Conservation (phyloP, 2,797 vertebrate genomes). For the Onychomys arenicola region DNA sequence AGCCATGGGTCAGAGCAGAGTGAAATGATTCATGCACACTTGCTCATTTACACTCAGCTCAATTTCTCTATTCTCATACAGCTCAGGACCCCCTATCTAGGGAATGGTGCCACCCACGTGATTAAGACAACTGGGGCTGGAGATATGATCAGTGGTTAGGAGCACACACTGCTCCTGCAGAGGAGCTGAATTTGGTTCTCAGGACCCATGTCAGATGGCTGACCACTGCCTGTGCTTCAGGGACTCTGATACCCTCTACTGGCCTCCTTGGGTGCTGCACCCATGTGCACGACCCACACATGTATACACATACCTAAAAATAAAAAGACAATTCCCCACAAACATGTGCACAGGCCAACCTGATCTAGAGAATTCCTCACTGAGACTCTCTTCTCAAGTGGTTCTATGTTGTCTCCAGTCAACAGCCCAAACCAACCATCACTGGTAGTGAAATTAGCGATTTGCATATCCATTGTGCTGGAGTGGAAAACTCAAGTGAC, state of each 20-base stretch:
- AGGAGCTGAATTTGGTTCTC: background rate
- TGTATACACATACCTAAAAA: background rate
- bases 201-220: background rate
- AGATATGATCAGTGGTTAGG: background rate
- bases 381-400: background rate
- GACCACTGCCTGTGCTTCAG: background rate
- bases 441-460: background rate
- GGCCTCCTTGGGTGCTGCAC: background rate
- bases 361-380: background rate
- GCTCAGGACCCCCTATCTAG: background rate
- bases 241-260: background rate
- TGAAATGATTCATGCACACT: rapidly evolving
- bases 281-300: background rate
- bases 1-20: background rate
- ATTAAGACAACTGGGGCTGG: background rate
- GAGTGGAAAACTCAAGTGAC: background rate
- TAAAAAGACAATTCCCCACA: background rate
- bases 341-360: background rate
- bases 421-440: background rate
- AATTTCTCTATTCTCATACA: rapidly evolving
- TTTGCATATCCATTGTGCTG: background rate
- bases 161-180: background rate
- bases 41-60: background rate
- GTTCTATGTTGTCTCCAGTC: background rate
- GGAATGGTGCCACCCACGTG: background rate